Conservation (phyloP, 2,113 vertebrate genomes). For the Perognathus longimembris region DNA sequence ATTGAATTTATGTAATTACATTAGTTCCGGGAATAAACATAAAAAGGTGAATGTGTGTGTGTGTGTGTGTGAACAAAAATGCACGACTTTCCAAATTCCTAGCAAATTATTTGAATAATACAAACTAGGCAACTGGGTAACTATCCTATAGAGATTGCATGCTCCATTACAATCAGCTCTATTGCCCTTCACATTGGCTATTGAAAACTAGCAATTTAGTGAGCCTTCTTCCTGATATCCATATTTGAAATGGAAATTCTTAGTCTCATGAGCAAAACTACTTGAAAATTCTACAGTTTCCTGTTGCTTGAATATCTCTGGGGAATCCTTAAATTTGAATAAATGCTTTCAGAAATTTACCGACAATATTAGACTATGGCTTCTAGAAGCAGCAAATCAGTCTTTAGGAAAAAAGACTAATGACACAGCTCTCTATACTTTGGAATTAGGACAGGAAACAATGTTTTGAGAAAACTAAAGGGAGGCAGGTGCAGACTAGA, state of each 20-base stretch:
- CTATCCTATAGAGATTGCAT: constrained; percentile 29
- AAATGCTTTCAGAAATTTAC: constrained; percentile 67
- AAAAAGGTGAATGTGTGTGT: neutral
- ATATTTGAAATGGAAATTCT: constrained; percentile 64
- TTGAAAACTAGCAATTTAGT: constrained; percentile 56
- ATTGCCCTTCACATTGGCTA: constrained; percentile 42
- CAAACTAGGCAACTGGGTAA: constrained; percentile 19
- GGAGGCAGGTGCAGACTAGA: constrained; percentile 44
- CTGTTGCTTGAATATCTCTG: constrained; percentile 58
- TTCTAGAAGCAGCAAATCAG: constrained; percentile 49
- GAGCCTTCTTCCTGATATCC: constrained; percentile 30
- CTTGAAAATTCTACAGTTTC: constrained; percentile 69
- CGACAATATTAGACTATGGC: constrained; percentile 26
- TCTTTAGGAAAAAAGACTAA: constrained; percentile 46
- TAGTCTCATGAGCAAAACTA: constrained; percentile 46
- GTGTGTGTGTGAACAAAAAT: neutral
- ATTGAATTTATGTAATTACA: constrained; percentile 55
- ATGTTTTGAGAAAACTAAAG: constrained; percentile 52
- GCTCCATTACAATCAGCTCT: constrained; percentile 48
- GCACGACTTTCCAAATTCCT: constrained; percentile 22
- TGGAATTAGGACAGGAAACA: constrained; percentile 57
- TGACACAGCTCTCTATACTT: constrained; percentile 38
- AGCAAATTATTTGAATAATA: constrained; percentile 43
- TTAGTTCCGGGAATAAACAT: constrained; percentile 35
- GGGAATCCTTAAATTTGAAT: constrained; percentile 59